These are phyloP conservation scores for Lissocephala sabroskyi DNA, from an alignment of 2,888 invertebrate species.

Conservation along the genomic window DNA sequence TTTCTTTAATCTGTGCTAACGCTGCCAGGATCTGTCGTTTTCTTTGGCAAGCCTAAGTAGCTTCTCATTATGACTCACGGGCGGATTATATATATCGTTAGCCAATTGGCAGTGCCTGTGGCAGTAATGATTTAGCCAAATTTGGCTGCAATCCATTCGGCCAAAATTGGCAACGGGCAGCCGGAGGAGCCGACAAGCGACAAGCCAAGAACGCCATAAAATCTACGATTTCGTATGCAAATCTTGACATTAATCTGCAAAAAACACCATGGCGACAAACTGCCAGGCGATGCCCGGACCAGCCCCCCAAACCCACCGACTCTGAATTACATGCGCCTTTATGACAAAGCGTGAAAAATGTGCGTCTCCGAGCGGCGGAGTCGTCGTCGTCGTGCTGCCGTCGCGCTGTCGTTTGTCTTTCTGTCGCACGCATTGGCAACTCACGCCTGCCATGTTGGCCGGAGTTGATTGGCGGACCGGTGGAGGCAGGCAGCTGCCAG, in stretches of 20 bases:
- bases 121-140: constrained; percentile 21
- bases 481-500: constrained; percentile 3
- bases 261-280: constrained; percentile 33
- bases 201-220: background rate
- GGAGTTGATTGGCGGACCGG: constrained; percentile 34
- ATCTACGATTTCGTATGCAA: constrained; percentile 60
- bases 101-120: background rate
- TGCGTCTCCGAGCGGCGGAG: constrained; percentile 17
- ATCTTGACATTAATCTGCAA: constrained; percentile 63
- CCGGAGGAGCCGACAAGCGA: background rate
- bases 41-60: too few species aligned
- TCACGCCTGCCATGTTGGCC: constrained; percentile 13
- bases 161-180: constrained; percentile 16
- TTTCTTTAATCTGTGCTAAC: too few species aligned
- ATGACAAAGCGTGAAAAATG: constrained; percentile 56
- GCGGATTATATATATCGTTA: too few species aligned
- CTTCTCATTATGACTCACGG: too few species aligned
- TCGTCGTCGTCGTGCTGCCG: constrained; percentile 12
- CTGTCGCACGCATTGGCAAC: constrained; percentile 32
- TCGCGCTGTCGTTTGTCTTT: constrained; percentile 11
- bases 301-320: background rate
- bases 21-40: too few species aligned
- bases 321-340: constrained; percentile 4
- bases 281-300: background rate
- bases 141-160: constrained; percentile 25